Evolutionary conservation across 2,888 invertebrate species (phyloP).

Genomic region (Physocephala rufipes): DNA sequence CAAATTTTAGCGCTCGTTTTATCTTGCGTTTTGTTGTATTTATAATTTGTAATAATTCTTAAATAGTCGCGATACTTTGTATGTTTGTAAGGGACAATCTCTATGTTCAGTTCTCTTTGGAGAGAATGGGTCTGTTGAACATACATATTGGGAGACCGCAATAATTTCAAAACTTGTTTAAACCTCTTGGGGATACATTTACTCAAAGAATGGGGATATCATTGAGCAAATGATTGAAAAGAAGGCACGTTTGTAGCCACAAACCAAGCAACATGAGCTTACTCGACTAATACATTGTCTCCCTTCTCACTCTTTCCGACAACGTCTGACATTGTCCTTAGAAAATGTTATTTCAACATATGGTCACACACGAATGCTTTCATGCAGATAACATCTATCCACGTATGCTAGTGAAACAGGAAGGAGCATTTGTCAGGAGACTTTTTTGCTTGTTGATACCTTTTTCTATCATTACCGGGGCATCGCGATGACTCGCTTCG

Average conservation of each 20-base stretch:
- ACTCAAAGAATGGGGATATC: not conserved
- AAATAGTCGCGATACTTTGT: not conserved
- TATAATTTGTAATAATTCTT: conserved; percentile 21
- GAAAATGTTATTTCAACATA: conserved; percentile 34
- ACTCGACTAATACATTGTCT: not conserved
- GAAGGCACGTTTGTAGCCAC: too few species aligned
- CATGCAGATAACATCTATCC: conserved; percentile 27
- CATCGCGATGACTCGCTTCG: not conserved
- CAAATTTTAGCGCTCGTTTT: not conserved
- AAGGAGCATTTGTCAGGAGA: conserved; percentile 16
- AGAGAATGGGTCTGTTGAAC: not conserved
- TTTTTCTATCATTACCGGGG: not conserved
- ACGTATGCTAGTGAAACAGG: too few species aligned
- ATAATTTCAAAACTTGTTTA: conserved; percentile 8
- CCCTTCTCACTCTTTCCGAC: not conserved
- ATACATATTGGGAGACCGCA: not conserved
- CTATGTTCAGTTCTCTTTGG: not conserved
- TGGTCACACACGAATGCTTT: conserved; percentile 31
- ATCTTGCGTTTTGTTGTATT: not conserved
- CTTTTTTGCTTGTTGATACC: conserved; percentile 6
- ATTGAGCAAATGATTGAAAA: not conserved
- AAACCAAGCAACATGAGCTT: too few species aligned
- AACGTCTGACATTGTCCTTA: not conserved
- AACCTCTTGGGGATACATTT: not conserved
- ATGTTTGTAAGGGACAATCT: not conserved